A percentile compares a stretch with the other conserved stretches of the same genome.
Conservation (phyloP, 1,140 invertebrate genomes). For the Halyomorpha halys region DNA sequence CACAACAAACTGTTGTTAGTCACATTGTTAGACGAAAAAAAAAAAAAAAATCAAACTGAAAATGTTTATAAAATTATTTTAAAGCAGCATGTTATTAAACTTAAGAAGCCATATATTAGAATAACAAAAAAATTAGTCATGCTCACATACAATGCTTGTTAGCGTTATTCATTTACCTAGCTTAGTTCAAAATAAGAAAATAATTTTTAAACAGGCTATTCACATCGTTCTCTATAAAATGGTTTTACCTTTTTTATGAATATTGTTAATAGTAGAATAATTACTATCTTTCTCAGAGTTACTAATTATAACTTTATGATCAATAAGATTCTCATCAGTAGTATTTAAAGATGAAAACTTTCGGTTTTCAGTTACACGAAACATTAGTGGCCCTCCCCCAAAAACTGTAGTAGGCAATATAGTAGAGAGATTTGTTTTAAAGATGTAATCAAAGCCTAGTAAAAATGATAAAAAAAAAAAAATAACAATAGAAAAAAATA, state of each 20-base stretch:
- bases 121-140: neutral
- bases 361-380: neutral
- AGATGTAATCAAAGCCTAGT: constrained; percentile 23
- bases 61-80: neutral
- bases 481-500: constrained; percentile 3
- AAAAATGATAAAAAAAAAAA: constrained; percentile 4
- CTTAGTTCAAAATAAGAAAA: too few species aligned
- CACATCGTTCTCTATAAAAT: too few species aligned
- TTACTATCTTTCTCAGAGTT: too few species aligned
- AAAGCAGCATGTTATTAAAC: too few species aligned
- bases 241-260: too few species aligned
- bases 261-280: too few species aligned
- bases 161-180: neutral
- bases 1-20: constrained; percentile 12
- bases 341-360: neutral
- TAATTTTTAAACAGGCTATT: too few species aligned
- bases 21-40: neutral
- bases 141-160: constrained; percentile 5
- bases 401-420: constrained; percentile 20
- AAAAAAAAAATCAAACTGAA: neutral
- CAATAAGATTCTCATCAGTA: too few species aligned
- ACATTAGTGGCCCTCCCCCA: neutral
- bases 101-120: too few species aligned
- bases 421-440: constrained; percentile 23
- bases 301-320: too few species aligned